Evolutionary conservation across 2,888 invertebrate species (phyloP).

Genomic region (Achlya flavicornis): DNA sequence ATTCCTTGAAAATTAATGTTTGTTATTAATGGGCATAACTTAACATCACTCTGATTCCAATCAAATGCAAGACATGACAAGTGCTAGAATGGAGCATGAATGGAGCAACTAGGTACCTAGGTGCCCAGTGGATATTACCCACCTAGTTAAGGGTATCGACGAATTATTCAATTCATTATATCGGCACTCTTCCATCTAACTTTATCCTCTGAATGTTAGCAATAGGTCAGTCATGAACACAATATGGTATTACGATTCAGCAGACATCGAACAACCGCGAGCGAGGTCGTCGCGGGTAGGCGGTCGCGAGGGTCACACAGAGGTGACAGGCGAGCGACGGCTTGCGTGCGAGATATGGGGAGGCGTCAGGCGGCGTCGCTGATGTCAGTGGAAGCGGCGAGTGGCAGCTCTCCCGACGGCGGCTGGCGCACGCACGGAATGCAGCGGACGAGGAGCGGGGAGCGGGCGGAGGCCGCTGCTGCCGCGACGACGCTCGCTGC

Average conservation of each 20-base stretch:
- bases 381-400: conserved; percentile 66
- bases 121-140: too few species aligned
- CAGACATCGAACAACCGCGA: conserved; percentile 26
- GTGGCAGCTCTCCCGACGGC: conserved; percentile 63
- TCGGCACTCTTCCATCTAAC: background rate
- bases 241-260: conserved; percentile 23
- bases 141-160: too few species aligned
- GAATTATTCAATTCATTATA: too few species aligned
- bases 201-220: conserved; percentile 14
- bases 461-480: conserved; percentile 70
- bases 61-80: too few species aligned
- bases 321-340: conserved; percentile 61
- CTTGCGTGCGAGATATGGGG: conserved; percentile 66
- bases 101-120: too few species aligned
- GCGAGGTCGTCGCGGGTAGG: conserved; percentile 44
- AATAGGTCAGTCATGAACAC: conserved; percentile 5
- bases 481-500: conserved; percentile 69
- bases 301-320: conserved; percentile 66
- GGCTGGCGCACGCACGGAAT: conserved; percentile 70
- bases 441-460: conserved; percentile 70
- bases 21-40: too few species aligned
- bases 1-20: too few species aligned
- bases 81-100: too few species aligned
- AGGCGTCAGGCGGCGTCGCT: conserved; percentile 59
- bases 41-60: too few species aligned